These are phyloP conservation scores for Eidolon helvum DNA, from an alignment of 2,113 vertebrate genomes.

Conservation along the genomic window DNA sequence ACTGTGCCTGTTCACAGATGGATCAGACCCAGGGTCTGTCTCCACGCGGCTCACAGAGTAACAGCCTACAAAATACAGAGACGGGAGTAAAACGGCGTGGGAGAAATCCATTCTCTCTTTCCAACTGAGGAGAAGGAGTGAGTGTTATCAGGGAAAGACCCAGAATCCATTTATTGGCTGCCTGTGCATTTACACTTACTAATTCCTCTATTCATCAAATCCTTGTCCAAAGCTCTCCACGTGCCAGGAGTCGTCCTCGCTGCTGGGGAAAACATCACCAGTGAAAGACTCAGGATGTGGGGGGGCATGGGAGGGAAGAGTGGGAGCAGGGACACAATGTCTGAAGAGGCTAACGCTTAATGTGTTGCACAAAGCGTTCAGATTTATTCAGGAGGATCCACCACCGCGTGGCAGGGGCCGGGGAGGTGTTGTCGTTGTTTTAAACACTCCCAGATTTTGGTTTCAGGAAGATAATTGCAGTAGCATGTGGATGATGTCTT, in stretches of 20 bases:
- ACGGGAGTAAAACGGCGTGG: neutral
- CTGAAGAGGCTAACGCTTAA: neutral
- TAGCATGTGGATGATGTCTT: neutral
- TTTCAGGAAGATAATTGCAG: neutral
- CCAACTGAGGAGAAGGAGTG: neutral
- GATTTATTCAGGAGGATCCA: neutral
- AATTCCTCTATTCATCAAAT: neutral
- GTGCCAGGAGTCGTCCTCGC: neutral
- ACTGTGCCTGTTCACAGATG: neutral
- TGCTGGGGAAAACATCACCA: neutral
- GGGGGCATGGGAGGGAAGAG: too few relatives aligned
- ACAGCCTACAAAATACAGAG: neutral
- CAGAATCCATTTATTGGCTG: neutral
- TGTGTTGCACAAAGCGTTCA: neutral
- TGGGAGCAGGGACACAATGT: neutral
- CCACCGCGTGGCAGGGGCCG: neutral
- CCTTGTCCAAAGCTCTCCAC: rapidly evolving
- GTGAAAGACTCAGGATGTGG: neutral
- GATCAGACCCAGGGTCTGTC: neutral
- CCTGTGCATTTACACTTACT: neutral
- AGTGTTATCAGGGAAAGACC: neutral
- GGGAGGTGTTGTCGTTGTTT: neutral
- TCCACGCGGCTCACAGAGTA: neutral
- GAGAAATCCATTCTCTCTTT: neutral
- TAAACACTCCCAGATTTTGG: neutral